Percentiles rank a stretch among this genome's conserved stretches.
Evolutionary conservation across 2,888 invertebrate genomes (phyloP).

Genomic region (Phrixothrix hirtus): DNA sequence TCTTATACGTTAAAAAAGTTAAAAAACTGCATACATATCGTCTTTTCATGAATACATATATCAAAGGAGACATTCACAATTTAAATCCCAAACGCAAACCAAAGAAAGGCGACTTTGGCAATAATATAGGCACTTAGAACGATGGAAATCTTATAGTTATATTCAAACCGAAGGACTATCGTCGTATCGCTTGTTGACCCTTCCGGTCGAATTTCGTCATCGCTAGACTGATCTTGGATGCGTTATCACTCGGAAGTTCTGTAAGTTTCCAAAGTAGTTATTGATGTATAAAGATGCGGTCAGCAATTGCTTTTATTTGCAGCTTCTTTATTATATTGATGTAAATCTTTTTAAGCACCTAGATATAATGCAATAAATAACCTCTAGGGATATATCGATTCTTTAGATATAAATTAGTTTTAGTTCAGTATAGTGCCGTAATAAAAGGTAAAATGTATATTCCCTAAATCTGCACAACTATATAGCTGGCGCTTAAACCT

Average conservation of each 20-base stretch:
- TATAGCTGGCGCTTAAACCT: too few species aligned
- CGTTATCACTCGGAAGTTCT: constrained; percentile 23
- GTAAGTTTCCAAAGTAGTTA: constrained; percentile 16
- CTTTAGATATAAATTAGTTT: too few species aligned
- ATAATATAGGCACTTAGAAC: constrained; percentile 37
- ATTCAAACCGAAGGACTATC: constrained; percentile 30
- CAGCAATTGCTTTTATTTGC: constrained; percentile 16
- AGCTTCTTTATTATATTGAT: too few species aligned
- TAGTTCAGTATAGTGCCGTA: too few species aligned
- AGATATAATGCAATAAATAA: too few species aligned
- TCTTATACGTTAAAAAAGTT: not conserved
- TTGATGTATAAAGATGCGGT: constrained; percentile 24
- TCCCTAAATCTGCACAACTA: too few species aligned
- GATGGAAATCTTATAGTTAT: constrained; percentile 37
- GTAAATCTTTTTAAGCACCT: too few species aligned
- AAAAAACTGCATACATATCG: constrained; percentile 4
- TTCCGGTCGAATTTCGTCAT: constrained; percentile 28
- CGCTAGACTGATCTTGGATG: constrained; percentile 25
- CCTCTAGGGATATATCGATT: too few species aligned
- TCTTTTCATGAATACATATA: constrained; percentile 23
- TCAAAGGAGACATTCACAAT: constrained; percentile 28
- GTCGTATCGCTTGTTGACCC: constrained; percentile 29
- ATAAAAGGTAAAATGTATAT: too few species aligned
- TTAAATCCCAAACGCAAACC: constrained; percentile 34
- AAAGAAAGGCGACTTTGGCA: constrained; percentile 31